Percentiles rank a stretch among this genome's conserved stretches.
Evolutionary conservation across 1,140 invertebrate species (phyloP).

Genomic region (Adelges cooleyi): DNA sequence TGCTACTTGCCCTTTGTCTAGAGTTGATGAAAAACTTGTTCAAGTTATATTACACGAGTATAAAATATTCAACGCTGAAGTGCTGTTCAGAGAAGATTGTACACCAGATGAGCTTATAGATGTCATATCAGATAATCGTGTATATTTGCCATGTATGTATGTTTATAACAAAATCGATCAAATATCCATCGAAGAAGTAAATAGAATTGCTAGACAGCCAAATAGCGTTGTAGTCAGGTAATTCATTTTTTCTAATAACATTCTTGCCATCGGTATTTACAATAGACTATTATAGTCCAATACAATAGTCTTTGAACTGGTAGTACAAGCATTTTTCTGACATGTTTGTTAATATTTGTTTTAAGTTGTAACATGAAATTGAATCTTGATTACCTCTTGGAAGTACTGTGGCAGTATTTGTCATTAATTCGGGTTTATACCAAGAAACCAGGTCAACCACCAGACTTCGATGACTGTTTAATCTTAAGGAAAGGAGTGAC

Average conservation of each 20-base stretch:
- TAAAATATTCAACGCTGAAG: constrained; percentile 98
- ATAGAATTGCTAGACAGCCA: constrained; percentile 79
- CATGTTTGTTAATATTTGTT: constrained; percentile 30
- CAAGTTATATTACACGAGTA: constrained; percentile 98
- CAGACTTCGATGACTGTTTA: constrained; percentile 88
- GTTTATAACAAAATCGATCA: constrained; percentile 99
- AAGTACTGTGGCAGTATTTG: constrained; percentile 87
- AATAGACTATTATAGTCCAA: no score
- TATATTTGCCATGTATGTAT: constrained; percentile 94
- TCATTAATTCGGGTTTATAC: constrained; percentile 93
- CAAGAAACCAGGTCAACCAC: constrained; percentile 93
- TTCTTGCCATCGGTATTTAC: background rate
- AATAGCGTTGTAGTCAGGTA: constrained; percentile 92
- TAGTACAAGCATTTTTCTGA: background rate
- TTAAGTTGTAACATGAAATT: constrained; percentile 97
- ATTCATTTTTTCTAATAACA: constrained; percentile 3
- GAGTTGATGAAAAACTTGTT: constrained; percentile 93
- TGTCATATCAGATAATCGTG: constrained; percentile 94
- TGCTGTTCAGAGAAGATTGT: constrained; percentile 92
- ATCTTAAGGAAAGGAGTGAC: constrained; percentile 84
- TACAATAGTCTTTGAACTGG: no score
- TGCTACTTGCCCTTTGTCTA: constrained; percentile 84
- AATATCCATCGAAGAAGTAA: constrained; percentile 97
- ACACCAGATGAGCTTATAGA: constrained; percentile 95
- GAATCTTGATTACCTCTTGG: constrained; percentile 91